A percentile compares a stretch with the other conserved stretches of the same genome.
phyloP scores from a whole-genome alignment of 1,140 invertebrate species.

The Drosophila navojoa region DNA sequence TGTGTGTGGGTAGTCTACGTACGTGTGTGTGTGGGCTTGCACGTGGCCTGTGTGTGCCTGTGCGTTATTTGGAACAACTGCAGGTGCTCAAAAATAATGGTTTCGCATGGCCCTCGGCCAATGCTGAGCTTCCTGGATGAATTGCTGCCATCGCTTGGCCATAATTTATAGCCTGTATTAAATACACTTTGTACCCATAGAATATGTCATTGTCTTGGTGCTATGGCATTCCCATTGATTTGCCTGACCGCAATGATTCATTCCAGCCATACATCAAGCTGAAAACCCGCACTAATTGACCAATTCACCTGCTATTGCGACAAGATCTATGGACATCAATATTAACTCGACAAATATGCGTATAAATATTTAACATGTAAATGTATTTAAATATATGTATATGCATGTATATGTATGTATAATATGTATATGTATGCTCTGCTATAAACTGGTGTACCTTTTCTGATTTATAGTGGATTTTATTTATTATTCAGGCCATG shows the following conservation, averaged over 20 bases:
- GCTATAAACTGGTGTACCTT: not conserved
- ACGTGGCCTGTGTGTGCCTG: not conserved
- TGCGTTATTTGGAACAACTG: constrained; percentile 14
- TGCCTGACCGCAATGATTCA: constrained; percentile 2
- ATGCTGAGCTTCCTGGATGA: constrained; percentile 20
- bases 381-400: not conserved
- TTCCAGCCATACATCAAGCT: constrained; percentile 13
- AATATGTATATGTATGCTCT: not conserved
- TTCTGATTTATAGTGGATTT: not conserved
- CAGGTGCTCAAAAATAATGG: constrained; percentile 39
- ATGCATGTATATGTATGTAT: not conserved
- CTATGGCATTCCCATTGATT: constrained; percentile 12
- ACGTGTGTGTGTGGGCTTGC: not conserved
- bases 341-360: not conserved
- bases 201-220: constrained; percentile 23
- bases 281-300: constrained; percentile 5
- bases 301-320: constrained; percentile 6
- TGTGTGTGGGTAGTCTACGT: not conserved
- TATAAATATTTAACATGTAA: not conserved
- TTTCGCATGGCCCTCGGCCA: constrained; percentile 15
- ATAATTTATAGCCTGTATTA: constrained; percentile 42
- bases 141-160: constrained; percentile 30
- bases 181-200: constrained; percentile 14
- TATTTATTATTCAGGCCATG: not conserved
- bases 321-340: not conserved